phyloP scores from a whole-genome alignment of 2,888 invertebrate genomes.

The Agriopis leucophaearia region DNA sequence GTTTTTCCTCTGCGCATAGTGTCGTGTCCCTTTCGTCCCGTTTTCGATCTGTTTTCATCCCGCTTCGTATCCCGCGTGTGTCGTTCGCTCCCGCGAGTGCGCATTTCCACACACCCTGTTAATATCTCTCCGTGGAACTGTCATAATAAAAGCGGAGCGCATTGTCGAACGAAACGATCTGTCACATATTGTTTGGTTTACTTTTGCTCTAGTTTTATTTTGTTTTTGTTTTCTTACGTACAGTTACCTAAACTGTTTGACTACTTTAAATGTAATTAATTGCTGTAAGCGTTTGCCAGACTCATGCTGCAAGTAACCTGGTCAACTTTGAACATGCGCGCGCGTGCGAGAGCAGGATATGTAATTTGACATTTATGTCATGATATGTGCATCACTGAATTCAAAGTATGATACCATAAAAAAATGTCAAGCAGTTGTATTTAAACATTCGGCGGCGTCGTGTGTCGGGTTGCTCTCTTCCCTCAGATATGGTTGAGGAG shows the following conservation, averaged over 20 bases:
- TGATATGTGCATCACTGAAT: too few species aligned
- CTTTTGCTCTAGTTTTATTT: constrained; percentile 34
- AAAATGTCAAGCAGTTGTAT: too few species aligned
- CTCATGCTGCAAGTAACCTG: too few species aligned
- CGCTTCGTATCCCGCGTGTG: constrained; percentile 30
- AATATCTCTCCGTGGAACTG: constrained; percentile 48
- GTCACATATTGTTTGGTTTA: constrained; percentile 37
- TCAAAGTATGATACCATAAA: too few species aligned
- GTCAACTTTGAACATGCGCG: too few species aligned
- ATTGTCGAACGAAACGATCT: constrained; percentile 51
- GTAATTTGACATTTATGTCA: too few species aligned
- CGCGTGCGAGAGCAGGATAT: too few species aligned
- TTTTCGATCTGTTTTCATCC: constrained; percentile 40
- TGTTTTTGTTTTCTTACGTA: constrained; percentile 30
- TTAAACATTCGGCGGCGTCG: too few species aligned
- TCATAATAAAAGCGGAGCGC: constrained; percentile 56
- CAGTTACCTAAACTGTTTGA: background rate
- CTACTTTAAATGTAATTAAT: background rate
- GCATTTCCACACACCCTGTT: constrained; percentile 40
- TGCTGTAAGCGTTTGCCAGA: background rate
- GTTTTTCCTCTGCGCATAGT: constrained; percentile 11
- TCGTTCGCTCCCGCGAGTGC: constrained; percentile 32
- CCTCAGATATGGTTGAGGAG: too few species aligned
- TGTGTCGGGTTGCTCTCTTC: too few species aligned
- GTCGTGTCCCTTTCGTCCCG: constrained; percentile 19